Evolutionary conservation across 1,140 invertebrate genomes (phyloP).

Genomic region (Stegodyphus dumicola): DNA sequence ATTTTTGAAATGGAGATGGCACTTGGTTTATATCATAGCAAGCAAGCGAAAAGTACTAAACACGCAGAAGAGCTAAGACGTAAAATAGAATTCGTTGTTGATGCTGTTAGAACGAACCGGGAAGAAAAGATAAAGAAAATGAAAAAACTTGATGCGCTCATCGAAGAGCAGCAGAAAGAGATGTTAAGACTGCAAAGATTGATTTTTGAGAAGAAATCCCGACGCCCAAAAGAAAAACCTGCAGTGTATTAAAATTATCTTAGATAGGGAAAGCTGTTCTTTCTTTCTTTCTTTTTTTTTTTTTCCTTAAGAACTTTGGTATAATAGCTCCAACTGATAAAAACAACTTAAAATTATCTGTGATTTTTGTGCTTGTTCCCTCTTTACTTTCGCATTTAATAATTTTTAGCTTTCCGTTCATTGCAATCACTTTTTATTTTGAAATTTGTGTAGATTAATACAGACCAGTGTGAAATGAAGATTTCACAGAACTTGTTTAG

Average conservation of each 20-base stretch:
- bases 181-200: not conserved
- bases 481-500: too few relatives aligned
- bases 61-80: conserved; percentile 8
- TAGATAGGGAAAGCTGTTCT: too few relatives aligned
- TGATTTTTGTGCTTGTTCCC: too few relatives aligned
- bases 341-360: too few relatives aligned
- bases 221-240: not conserved
- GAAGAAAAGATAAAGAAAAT: not conserved
- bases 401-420: too few relatives aligned
- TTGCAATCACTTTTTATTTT: too few relatives aligned
- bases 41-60: conserved; percentile 5
- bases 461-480: too few relatives aligned
- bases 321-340: too few relatives aligned
- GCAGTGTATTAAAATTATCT: not conserved
- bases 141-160: conserved; percentile 5
- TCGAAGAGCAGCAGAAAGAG: conserved; percentile 34
- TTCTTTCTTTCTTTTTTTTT: too few relatives aligned
- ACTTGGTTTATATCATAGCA: conserved; percentile 8
- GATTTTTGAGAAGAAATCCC: not conserved
- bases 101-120: not conserved
- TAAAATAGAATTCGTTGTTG: conserved; percentile 28
- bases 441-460: too few relatives aligned
- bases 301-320: too few relatives aligned
- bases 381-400: too few relatives aligned
- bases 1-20: conserved; percentile 26